These are phyloP conservation scores for Taenaris catops DNA, from an alignment of 2,888 invertebrate species.

Conservation along the genomic window DNA sequence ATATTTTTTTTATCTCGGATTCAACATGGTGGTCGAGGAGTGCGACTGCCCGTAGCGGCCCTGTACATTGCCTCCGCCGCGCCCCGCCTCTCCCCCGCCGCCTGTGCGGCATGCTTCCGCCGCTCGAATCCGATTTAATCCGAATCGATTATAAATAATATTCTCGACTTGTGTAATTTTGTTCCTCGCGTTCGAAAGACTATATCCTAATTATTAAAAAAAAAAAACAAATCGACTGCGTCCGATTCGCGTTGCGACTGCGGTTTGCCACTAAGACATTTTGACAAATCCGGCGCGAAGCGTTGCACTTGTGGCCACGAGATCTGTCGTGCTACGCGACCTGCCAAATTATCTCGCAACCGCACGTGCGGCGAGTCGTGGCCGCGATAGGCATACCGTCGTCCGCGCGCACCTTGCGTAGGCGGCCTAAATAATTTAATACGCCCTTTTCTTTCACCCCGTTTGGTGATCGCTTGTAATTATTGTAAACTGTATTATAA, in stretches of 20 bases:
- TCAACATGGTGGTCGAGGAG: slow-evolving; percentile 97
- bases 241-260: slow-evolving; percentile 33
- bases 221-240: slow-evolving; percentile 48
- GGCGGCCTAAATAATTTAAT: slow-evolving; percentile 69
- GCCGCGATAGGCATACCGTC: slow-evolving; percentile 85
- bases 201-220: no score
- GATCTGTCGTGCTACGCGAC: slow-evolving; percentile 68
- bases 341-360: slow-evolving; percentile 78
- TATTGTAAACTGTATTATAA: slow-evolving; percentile 81
- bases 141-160: slow-evolving; percentile 76
- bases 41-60: slow-evolving; percentile 92
- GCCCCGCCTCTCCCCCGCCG: slow-evolving; percentile 30
- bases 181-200: slow-evolving; percentile 80
- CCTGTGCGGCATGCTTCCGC: slow-evolving; percentile 58
- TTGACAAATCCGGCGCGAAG: slow-evolving; percentile 8
- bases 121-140: slow-evolving; percentile 72
- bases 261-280: slow-evolving; percentile 30
- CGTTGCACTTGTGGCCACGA: slow-evolving; percentile 18
- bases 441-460: slow-evolving; percentile 78
- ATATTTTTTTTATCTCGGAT: no score
- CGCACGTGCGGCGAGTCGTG: slow-evolving; percentile 87
- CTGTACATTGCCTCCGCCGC: slow-evolving; percentile 51
- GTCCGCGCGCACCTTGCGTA: slow-evolving; percentile 36
- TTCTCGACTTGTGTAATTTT: slow-evolving; percentile 79
- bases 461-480: slow-evolving; percentile 80